These are phyloP conservation scores for Apostichopus parvimensis DNA, from an alignment of 35 echinoderm and acorn worm genomes.

Conservation along the genomic window DNA sequence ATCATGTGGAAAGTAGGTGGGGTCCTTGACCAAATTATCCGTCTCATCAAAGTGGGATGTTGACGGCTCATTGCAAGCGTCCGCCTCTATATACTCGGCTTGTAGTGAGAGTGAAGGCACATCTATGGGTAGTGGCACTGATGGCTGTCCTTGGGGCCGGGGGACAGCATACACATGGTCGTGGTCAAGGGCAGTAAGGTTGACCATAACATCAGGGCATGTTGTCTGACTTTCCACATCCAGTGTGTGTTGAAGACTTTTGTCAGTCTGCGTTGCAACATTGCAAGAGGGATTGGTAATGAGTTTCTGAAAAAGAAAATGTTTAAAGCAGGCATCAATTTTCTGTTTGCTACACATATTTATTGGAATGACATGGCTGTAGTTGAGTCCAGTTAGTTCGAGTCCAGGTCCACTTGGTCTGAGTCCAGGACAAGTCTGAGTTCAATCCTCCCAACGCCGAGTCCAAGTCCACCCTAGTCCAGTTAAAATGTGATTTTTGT, in stretches of 20 bases:
- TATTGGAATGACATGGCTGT: no score
- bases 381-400: no score
- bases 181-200: constrained; percentile 7
- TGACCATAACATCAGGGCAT: constrained; percentile 7
- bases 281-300: neutral
- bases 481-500: no score
- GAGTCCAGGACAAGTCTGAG: no score
- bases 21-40: neutral
- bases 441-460: no score
- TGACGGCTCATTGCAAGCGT: neutral
- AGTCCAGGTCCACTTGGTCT: no score
- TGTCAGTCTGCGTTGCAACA: neutral
- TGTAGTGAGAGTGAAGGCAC: neutral
- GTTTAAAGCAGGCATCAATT: no score
- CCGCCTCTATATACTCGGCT: neutral
- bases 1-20: neutral
- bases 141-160: no score
- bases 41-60: neutral
- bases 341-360: no score
- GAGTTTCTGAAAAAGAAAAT: neutral
- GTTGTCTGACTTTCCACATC: neutral
- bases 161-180: neutral
- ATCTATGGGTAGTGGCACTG: neutral
- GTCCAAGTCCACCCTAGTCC: no score
- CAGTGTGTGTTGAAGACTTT: neutral